Percentiles rank a stretch among this genome's conserved stretches.
Evolutionary conservation across 2,797 vertebrate species (phyloP).

Genomic region (Muscicapa comitata): DNA sequence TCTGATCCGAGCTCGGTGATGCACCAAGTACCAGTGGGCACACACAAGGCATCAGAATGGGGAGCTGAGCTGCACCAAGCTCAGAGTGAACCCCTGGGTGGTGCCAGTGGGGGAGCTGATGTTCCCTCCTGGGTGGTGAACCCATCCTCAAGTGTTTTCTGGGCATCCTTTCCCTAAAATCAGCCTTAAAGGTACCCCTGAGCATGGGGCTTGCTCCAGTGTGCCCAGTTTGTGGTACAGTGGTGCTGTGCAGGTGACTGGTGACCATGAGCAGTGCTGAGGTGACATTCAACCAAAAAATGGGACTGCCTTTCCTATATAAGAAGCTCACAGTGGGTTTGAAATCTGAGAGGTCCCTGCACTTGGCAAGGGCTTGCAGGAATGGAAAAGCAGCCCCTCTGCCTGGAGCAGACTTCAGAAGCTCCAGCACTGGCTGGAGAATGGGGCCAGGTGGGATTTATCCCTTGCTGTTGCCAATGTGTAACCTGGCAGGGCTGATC

Average conservation of each 20-base stretch:
- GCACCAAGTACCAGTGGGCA: not conserved
- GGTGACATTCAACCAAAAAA: not conserved
- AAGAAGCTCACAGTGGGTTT: not conserved
- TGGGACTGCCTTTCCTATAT: not conserved
- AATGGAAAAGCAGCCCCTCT: not conserved
- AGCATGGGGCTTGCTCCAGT: accelerated
- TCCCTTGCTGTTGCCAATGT: constrained; percentile 7
- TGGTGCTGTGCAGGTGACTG: not conserved
- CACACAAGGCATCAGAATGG: not conserved
- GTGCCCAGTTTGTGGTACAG: not conserved
- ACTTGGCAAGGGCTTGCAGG: not conserved
- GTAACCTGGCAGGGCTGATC: constrained; percentile 14
- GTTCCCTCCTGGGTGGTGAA: not conserved
- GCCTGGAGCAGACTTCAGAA: constrained; percentile 16
- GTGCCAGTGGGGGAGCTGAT: not conserved
- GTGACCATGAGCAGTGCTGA: not conserved
- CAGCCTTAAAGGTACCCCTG: not conserved
- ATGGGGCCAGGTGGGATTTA: constrained; percentile 7
- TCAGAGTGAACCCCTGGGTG: not conserved
- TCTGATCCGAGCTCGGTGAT: not conserved
- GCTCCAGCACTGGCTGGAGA: not conserved
- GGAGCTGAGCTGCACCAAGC: not conserved
- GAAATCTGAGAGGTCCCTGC: not conserved
- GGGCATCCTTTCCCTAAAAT: not conserved
- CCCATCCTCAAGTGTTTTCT: not conserved